Percentiles rank a stretch among this genome's conserved stretches.
Conservation (phyloP, 2,888 invertebrate species). For the Drosophila mimetica region DNA sequence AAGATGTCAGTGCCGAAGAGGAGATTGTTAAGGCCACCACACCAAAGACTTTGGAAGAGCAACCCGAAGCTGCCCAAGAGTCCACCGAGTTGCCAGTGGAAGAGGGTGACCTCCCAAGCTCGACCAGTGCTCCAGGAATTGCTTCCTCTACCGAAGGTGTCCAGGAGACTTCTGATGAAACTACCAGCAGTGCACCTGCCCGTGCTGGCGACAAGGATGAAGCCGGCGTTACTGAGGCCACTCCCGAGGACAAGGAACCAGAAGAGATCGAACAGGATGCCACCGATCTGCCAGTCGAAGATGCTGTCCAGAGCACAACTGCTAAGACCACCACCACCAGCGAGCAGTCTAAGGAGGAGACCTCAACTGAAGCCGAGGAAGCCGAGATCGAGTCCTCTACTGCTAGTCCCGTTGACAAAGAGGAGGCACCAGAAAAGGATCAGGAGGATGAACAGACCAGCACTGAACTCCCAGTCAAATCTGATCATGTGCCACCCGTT, state of each 20-base stretch:
- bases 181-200: slow-evolving; percentile 42
- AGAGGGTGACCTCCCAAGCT: slow-evolving; percentile 26
- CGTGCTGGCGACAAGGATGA: slow-evolving; percentile 50
- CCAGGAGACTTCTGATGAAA: slow-evolving; percentile 35
- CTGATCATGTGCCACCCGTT: slow-evolving; percentile 45
- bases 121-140: slow-evolving; percentile 38
- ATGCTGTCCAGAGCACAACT: slow-evolving; percentile 27
- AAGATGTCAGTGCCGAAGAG: slow-evolving; percentile 19
- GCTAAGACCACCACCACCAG: slow-evolving; percentile 22
- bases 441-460: slow-evolving; percentile 42
- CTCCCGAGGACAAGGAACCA: slow-evolving; percentile 34
- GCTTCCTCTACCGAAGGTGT: slow-evolving; percentile 56
- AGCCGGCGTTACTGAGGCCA: slow-evolving; percentile 9
- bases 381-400: slow-evolving; percentile 43
- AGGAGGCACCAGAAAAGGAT: slow-evolving; percentile 31
- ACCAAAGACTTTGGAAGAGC: slow-evolving; percentile 46
- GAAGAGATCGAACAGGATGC: slow-evolving; percentile 18
- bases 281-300: slow-evolving; percentile 29
- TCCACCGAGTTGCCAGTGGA: slow-evolving; percentile 47
- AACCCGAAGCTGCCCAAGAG: slow-evolving; percentile 30
- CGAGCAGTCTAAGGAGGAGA: slow-evolving; percentile 44
- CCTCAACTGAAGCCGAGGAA: slow-evolving; percentile 31
- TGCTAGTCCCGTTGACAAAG: slow-evolving; percentile 37
- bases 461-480: slow-evolving; percentile 45
- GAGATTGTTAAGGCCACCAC: slow-evolving; percentile 50